phyloP scores from a whole-genome alignment of 2,113 vertebrate species.

The Calyptommatus sinebrachiatus region DNA sequence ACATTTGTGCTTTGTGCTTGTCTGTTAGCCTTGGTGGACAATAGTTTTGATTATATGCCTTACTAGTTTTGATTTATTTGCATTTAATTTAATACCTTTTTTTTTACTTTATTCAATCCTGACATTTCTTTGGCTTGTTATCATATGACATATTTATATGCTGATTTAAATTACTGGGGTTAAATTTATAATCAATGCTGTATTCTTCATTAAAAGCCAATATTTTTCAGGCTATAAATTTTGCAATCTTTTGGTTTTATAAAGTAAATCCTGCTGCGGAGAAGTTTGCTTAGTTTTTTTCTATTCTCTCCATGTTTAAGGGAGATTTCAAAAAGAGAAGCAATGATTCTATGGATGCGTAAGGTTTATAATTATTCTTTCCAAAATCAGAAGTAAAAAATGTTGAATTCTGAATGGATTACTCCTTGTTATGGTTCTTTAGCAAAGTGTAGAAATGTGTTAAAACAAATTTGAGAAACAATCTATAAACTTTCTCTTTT shows the following conservation, averaged over 20 bases:
- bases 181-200: neutral
- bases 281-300: too few relatives aligned
- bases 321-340: neutral
- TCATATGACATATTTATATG: neutral
- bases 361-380: neutral
- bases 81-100: neutral
- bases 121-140: too few relatives aligned
- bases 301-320: neutral
- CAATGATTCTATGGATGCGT: too few relatives aligned
- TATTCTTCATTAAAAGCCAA: neutral
- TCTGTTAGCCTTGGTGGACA: too few relatives aligned
- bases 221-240: neutral
- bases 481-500: constrained; percentile 29
- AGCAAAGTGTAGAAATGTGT: neutral
- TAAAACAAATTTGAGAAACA: neutral
- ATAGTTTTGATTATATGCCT: neutral
- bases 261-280: neutral
- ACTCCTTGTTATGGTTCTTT: neutral
- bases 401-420: neutral
- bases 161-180: neutral
- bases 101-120: neutral
- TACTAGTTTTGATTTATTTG: neutral
- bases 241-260: neutral
- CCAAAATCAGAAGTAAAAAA: neutral
- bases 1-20: neutral